phyloP scores from a whole-genome alignment of 2,888 invertebrate genomes.

The Hypercompe scribonia region DNA sequence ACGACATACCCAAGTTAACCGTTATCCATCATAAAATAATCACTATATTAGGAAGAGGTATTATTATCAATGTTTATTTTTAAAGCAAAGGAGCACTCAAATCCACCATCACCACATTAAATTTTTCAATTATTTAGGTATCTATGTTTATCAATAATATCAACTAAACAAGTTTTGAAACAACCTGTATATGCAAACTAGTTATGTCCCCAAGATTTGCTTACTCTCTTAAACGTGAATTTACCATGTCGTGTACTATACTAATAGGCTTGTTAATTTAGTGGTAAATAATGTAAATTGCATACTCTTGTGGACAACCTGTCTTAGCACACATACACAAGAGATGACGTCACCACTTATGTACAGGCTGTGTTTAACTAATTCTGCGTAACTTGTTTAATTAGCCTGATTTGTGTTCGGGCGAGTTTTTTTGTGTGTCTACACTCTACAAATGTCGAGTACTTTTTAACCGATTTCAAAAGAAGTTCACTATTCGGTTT shows the following conservation, averaged over 20 bases:
- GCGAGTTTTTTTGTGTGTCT: background rate
- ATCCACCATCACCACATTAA: background rate
- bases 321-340: background rate
- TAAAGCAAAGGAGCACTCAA: no score
- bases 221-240: conserved; percentile 2
- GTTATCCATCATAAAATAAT: no score
- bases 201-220: conserved; percentile 3
- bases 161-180: background rate
- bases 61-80: no score
- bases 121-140: background rate
- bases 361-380: background rate
- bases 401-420: background rate
- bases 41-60: no score
- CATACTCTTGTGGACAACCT: background rate
- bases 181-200: background rate
- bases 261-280: conserved; percentile 7
- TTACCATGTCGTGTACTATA: conserved; percentile 7
- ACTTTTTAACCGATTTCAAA: no score
- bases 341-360: background rate
- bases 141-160: background rate
- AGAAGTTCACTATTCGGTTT: no score
- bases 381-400: background rate
- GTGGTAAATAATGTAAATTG: background rate
- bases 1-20: no score
- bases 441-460: no score